Evolutionary conservation across 2,797 vertebrate species (phyloP), one percentile per base, ranked within the genome.

Genomic region (Podarcis lilfordi): DNA sequence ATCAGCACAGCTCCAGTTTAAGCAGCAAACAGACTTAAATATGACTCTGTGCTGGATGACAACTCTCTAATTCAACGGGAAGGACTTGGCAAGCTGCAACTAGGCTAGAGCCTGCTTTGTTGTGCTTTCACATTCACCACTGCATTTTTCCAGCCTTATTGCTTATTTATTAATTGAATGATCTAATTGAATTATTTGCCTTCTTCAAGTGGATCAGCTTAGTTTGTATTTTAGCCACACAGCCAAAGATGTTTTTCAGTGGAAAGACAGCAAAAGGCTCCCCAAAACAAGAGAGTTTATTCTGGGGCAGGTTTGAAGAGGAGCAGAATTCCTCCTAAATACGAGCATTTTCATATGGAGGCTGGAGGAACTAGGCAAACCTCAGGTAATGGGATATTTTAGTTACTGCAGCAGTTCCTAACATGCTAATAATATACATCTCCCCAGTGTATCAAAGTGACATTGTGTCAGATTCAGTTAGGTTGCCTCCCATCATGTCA

Each of bases 311-410:
- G 72, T 9, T 80, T 0, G 69, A 87, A 80, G 9, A 11, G 68
- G 2, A 89, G 75, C 2, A 80, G 11, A 74, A 45, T 87, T 88
- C n/a, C 55, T 82, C 10, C 68, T 80, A 80, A 88, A 89, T 35
- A 4, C 35, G 76, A 84, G 13, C 21, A 7, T 72, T 87, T 88
- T 74, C 19, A 76, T 64, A 40, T 61, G 68, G 86, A 71, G 23
- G 80, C 17, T 29, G 8, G 0, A 7, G 64, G 13, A 83, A 68
- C 35, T 78, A 86, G 68, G 32, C 74, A 71, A 84, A 81, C 75
- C 84, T 55, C 86, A 91, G 78, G 8, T 89, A 86, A 45, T 55
- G 82, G 55, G 85, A 64, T 15, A 66, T 27, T 88, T 89, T 90
- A 77, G 29, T 72, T 91, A 85, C 13, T 6, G 43, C 88, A 87